Evolutionary conservation across 2,797 vertebrate genomes (phyloP), one percentile per base, ranked within the genome.

Genomic region (Tinamus major): DNA sequence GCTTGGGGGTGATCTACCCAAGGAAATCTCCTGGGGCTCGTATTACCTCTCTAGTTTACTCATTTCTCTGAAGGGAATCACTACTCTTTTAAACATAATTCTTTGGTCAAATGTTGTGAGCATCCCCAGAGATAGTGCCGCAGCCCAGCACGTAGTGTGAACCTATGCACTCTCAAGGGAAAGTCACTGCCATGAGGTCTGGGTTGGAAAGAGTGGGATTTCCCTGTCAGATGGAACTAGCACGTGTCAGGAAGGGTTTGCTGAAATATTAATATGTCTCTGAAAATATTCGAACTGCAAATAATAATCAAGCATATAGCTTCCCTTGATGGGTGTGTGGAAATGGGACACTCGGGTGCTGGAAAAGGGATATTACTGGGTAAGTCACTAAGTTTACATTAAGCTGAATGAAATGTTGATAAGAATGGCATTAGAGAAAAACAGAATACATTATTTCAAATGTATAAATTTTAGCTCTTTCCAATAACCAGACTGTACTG

Each of bases 121-220:
- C 55, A n/a, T 19, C 55, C 11, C 20, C 37, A 23, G 24, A 27
- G 71, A 35, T 17, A 41, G 29, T 29, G 39, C 42, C 12, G 44
- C 21, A 11, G 51, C 68, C 63, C 42, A 31, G 21, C 12, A 14
- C 2, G 1, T 6, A 13, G 7, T 39, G 33, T 13, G 3, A 8
- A 35, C 41, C 12, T 15, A 16, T 0, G 0, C 8, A 19, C n/a
- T 79, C 27, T 59, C 41, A 12, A 1, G 1, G n/a, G 18, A 26
- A 11, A 79, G 33, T 46, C 6, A 2, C 44, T 71, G 49, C 49
- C 1, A 1, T 8, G 2, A 51, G 35, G 31, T 29, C 35, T 51
- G 33, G 19, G 16, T 29, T 65, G 46, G 17, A 27, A 78, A 37
- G 15, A 46, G 15, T 7, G 55, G 41, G 29, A 19, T 72, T 85